These are phyloP conservation scores for Odontocerum albicorne DNA, from an alignment of 2,888 invertebrate species.

Conservation along the genomic window DNA sequence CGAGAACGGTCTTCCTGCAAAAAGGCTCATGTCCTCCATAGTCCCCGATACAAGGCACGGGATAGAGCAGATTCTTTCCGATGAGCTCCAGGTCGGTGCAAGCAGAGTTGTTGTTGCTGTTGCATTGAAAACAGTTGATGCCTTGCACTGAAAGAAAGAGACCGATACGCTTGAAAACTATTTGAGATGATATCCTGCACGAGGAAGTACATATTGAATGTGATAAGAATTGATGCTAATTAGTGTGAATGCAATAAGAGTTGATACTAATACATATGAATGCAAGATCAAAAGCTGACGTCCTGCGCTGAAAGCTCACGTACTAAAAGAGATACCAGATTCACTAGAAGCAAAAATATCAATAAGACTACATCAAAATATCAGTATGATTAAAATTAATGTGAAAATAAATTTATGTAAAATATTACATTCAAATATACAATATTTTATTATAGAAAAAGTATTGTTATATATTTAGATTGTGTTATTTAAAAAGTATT, in stretches of 20 bases:
- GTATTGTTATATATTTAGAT: no score
- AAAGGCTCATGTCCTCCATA: constrained; percentile 54
- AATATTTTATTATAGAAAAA: no score
- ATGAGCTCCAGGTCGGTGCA: constrained; percentile 57
- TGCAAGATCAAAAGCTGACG: no score
- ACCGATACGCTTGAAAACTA: not conserved
- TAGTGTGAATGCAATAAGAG: not conserved
- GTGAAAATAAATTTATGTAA: no score
- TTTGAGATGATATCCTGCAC: not conserved
- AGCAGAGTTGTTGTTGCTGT: constrained; percentile 65
- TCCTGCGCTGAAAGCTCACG: no score
- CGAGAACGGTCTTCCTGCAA: constrained; percentile 70
- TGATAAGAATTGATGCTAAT: no score
- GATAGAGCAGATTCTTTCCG: constrained; percentile 7
- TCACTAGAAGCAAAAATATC: no score
- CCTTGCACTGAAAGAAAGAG: constrained; percentile 48
- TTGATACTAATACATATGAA: not conserved
- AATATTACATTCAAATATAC: no score
- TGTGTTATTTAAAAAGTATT: no score
- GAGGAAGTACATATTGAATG: not conserved
- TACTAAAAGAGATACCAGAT: no score
- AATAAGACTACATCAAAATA: no score
- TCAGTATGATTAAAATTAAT: no score
- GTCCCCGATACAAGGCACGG: constrained; percentile 45
- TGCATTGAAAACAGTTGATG: constrained; percentile 72